phyloP scores from a whole-genome alignment of 2,888 invertebrate species.

The Lasioglossum zephyrum region DNA sequence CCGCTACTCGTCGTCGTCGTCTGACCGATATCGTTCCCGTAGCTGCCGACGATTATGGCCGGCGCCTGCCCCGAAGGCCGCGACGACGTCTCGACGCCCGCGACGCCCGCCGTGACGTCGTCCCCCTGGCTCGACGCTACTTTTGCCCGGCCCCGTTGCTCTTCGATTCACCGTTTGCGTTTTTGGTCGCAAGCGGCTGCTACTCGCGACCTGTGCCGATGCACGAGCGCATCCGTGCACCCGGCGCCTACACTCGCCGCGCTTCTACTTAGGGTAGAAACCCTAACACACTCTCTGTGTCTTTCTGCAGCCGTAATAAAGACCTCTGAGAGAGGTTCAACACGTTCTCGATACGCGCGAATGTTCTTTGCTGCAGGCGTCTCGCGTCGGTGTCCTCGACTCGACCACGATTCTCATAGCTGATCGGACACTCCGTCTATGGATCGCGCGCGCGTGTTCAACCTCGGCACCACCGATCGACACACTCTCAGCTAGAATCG shows the following conservation, averaged over 20 bases:
- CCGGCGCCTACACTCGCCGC: not conserved
- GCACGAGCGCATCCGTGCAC: conserved; percentile 59
- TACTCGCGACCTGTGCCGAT: conserved; percentile 45
- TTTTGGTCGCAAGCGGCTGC: conserved; percentile 11
- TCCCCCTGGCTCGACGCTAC: conserved; percentile 63
- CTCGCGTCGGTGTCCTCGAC: not conserved
- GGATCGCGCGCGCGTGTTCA: not conserved
- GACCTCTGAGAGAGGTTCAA: not conserved
- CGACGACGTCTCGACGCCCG: conserved; percentile 83
- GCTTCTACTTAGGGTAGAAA: no score
- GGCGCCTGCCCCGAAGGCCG: conserved; percentile 81
- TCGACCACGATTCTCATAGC: conserved; percentile 33
- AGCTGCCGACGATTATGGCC: conserved; percentile 76
- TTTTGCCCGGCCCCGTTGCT: conserved; percentile 25
- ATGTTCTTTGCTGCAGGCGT: not conserved
- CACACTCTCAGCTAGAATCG: not conserved
- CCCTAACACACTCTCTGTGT: not conserved
- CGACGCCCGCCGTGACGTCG: conserved; percentile 84
- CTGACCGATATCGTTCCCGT: conserved; percentile 66
- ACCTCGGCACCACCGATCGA: not conserved
- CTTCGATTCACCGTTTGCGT: not conserved
- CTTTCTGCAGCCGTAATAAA: no score
- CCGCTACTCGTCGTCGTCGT: conserved; percentile 56
- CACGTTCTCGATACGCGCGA: not conserved
- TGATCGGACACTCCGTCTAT: not conserved